Conservation (phyloP, 2,797 vertebrate genomes). For the Gobio occitaniae region DNA sequence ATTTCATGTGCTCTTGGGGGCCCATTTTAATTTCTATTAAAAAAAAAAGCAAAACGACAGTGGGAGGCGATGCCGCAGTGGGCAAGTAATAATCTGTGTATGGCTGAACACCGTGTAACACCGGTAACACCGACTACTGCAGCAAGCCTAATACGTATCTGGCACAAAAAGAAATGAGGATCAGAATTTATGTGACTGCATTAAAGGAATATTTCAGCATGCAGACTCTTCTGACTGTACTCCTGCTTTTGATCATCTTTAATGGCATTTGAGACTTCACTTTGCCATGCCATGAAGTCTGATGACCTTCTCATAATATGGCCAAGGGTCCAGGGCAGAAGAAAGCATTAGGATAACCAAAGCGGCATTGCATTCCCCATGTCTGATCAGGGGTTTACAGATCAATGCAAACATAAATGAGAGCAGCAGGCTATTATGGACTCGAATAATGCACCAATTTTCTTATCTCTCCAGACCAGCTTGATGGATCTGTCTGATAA, state of each 20-base stretch:
- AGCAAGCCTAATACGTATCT: not conserved
- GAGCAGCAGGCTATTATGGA: constrained; percentile 47
- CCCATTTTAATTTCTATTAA: no score
- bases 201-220: not conserved
- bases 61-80: no score
- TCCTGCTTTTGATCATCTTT: not conserved
- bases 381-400: constrained; percentile 13
- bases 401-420: constrained; percentile 45
- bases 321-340: not conserved
- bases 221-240: not conserved
- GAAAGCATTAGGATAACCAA: constrained; percentile 23
- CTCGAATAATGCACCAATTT: constrained; percentile 40
- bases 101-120: no score
- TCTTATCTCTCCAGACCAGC: constrained; percentile 53
- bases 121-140: no score
- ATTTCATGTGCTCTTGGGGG: no score
- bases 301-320: not conserved
- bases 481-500: constrained; percentile 55
- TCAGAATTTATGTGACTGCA: not conserved
- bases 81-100: no score
- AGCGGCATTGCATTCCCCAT: not conserved
- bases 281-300: not conserved
- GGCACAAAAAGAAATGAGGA: not conserved
- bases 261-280: not conserved
- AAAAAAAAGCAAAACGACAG: no score